Percentiles rank a stretch among this genome's conserved stretches.
phyloP scores from a whole-genome alignment of 2,113 vertebrate species.

The Caranx ignobilis region DNA sequence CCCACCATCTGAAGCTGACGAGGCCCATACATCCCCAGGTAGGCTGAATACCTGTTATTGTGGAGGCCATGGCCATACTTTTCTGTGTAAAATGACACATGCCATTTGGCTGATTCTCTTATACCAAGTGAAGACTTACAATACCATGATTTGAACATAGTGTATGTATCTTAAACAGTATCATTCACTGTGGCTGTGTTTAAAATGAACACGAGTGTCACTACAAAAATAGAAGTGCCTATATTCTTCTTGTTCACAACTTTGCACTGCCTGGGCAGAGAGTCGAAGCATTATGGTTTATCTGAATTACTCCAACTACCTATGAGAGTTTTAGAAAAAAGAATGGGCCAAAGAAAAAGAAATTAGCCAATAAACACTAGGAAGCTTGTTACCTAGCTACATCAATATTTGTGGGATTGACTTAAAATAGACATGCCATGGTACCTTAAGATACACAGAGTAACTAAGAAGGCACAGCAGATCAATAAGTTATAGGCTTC shows the following conservation, averaged over 20 bases:
- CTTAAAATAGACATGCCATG: slow-evolving; percentile 46
- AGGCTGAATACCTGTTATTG: slow-evolving; percentile 2
- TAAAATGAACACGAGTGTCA: not conserved
- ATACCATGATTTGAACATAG: not conserved
- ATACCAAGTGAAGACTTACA: not conserved
- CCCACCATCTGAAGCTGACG: slow-evolving; percentile 6
- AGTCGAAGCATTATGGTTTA: not conserved
- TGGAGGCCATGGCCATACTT: not conserved
- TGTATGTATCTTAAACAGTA: not conserved
- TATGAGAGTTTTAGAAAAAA: not conserved
- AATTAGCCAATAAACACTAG: not conserved
- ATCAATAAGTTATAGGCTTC: slow-evolving; percentile 41
- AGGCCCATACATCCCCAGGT: not conserved
- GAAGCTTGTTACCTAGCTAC: slow-evolving; percentile 58
- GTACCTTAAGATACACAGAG: slow-evolving; percentile 36
- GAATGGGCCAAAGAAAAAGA: not conserved
- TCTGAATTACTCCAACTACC: not conserved
- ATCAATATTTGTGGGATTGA: slow-evolving; percentile 57
- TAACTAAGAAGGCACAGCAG: slow-evolving; percentile 36
- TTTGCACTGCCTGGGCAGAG: not conserved
- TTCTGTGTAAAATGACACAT: not conserved
- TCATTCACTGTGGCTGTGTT: not conserved
- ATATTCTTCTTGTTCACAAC: not conserved
- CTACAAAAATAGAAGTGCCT: not conserved
- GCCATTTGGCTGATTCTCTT: not conserved